Evolutionary conservation across 2,888 invertebrate species (phyloP).

Genomic region (Lepidocyrtoides sp.): DNA sequence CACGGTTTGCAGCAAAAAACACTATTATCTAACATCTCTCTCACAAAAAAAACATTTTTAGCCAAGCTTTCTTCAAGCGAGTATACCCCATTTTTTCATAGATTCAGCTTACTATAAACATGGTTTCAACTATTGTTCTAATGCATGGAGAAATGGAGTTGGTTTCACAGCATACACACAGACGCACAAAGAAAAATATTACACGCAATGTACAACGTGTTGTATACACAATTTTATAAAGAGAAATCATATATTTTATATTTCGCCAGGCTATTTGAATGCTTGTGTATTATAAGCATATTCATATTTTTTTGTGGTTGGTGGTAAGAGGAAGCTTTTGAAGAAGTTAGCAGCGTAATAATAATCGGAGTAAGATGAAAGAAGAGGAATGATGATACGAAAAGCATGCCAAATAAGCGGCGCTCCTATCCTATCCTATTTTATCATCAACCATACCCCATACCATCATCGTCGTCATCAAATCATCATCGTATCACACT

Average conservation of each 20-base stretch:
- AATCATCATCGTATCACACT: background rate
- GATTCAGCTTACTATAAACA: background rate
- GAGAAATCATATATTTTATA: background rate
- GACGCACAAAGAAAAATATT: background rate
- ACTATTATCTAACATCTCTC: conserved; percentile 3
- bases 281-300: too few species aligned
- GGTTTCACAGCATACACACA: background rate
- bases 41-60: too few species aligned
- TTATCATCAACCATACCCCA: too few species aligned
- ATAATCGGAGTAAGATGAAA: conserved; percentile 4
- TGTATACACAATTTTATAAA: background rate
- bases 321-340: background rate
- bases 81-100: conserved; percentile 3
- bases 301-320: background rate
- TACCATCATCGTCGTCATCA: background rate
- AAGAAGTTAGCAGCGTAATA: background rate
- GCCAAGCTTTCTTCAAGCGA: conserved; percentile 6
- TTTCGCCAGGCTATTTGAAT: too few species aligned
- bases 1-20: background rate
- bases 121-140: background rate
- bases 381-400: conserved; percentile 4
- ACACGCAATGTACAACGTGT: background rate
- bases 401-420: conserved; percentile 67
- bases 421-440: too few species aligned
- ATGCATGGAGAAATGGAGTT: background rate